phyloP scores from a whole-genome alignment of 2,113 vertebrate species.

The Chaetops frenatus region DNA sequence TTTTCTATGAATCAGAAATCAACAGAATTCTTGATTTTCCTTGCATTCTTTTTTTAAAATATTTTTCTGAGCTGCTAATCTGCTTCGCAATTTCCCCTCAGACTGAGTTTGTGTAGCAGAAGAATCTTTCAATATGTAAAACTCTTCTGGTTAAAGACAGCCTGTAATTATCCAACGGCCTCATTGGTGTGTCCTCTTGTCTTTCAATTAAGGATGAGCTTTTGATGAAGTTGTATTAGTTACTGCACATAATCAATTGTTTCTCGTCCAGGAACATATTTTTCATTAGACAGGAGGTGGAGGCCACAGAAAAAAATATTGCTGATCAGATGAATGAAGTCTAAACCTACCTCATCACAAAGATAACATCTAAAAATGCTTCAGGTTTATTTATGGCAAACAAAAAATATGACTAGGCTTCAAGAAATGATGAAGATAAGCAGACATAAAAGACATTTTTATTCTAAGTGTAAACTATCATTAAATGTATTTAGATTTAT shows the following conservation, averaged over 20 bases:
- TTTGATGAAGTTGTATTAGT: constrained; percentile 28
- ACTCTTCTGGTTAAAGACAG: not conserved
- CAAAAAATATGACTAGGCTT: constrained; percentile 48
- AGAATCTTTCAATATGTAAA: not conserved
- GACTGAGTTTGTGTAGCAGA: not conserved
- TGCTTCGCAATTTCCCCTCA: not conserved
- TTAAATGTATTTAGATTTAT: constrained; percentile 74
- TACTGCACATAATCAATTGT: constrained; percentile 36
- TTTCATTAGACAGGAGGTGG: constrained; percentile 44
- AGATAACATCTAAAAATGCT: constrained; percentile 22
- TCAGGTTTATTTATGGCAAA: constrained; percentile 49
- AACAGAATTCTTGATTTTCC: not conserved
- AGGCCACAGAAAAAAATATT: not conserved
- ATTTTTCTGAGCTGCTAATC: not conserved
- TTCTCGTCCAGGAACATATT: constrained; percentile 39
- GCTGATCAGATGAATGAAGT: constrained; percentile 14
- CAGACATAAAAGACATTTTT: constrained; percentile 69
- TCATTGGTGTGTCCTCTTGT: not conserved
- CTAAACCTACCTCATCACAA: constrained; percentile 43
- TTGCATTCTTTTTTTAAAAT: not conserved
- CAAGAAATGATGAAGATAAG: constrained; percentile 69
- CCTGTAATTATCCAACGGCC: not conserved
- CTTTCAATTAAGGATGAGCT: constrained; percentile 38
- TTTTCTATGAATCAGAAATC: not conserved
- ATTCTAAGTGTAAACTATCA: constrained; percentile 71